A percentile compares a stretch with the other conserved stretches of the same genome.
Evolutionary conservation across 2,888 invertebrate species (phyloP).

Genomic region (Trissolcus japonicus): DNA sequence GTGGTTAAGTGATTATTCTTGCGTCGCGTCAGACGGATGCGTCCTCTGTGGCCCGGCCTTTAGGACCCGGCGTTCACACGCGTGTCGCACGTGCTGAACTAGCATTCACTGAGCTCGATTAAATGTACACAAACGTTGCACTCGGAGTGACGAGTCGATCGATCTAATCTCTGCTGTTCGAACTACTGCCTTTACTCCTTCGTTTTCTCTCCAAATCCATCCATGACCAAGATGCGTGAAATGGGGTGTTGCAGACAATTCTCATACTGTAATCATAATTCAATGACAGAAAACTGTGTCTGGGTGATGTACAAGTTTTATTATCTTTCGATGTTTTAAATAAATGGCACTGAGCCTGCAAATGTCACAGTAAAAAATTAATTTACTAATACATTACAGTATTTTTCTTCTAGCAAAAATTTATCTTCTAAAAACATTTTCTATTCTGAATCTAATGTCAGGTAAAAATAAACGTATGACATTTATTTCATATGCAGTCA

Average conservation of each 20-base stretch:
- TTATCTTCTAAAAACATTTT: no score
- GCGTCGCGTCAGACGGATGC: constrained; percentile 51
- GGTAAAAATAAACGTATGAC: no score
- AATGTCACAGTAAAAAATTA: background rate
- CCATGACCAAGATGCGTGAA: constrained; percentile 59
- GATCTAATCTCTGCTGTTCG: constrained; percentile 51
- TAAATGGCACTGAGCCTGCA: background rate
- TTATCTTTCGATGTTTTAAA: background rate
- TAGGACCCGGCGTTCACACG: constrained; percentile 58
- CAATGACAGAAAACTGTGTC: constrained; percentile 64
- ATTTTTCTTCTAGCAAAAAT: no score
- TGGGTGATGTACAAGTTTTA: constrained; percentile 24
- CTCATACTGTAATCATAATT: constrained; percentile 65
- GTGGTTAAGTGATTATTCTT: constrained; percentile 55
- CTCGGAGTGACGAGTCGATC: constrained; percentile 59
- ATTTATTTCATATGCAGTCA: no score
- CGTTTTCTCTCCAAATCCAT: constrained; percentile 16
- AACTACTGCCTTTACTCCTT: constrained; percentile 10
- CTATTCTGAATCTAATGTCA: no score
- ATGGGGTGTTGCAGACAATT: constrained; percentile 56
- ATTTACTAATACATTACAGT: background rate
- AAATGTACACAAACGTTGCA: constrained; percentile 49
- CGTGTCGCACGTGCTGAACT: constrained; percentile 57
- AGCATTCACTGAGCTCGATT: constrained; percentile 31
- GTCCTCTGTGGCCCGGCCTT: constrained; percentile 4